A percentile compares a stretch with the other conserved stretches of the same genome.
phyloP scores from a whole-genome alignment of 2,888 invertebrate species.

The Nephrotoma appendiculata region DNA sequence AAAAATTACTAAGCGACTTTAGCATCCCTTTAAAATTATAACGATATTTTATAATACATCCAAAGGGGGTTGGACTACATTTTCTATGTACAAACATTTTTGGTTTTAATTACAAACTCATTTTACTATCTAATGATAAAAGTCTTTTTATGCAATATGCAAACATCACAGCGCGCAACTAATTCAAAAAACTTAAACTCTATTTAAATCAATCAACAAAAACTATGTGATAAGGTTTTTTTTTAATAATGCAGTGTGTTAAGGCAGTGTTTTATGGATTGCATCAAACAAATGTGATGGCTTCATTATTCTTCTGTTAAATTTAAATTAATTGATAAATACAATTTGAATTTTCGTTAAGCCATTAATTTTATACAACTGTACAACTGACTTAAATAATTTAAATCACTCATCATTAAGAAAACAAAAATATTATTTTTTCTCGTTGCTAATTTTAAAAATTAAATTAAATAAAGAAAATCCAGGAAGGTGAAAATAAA shows the following conservation, averaged over 20 bases:
- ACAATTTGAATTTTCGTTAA: neutral
- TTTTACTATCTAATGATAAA: neutral
- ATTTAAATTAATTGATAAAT: neutral
- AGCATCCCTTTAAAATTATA: neutral
- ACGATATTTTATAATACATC: neutral
- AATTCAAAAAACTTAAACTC: neutral
- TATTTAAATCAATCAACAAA: neutral
- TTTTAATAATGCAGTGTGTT: neutral
- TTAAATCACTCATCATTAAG: neutral
- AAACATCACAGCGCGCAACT: neutral
- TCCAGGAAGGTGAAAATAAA: too few species aligned
- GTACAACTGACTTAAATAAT: neutral
- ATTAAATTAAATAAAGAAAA: neutral
- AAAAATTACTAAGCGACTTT: neutral
- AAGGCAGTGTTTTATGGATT: neutral
- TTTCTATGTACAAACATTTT: neutral
- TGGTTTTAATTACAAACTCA: neutral
- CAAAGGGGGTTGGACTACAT: neutral
- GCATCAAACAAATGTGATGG: neutral
- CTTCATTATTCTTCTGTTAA: neutral
- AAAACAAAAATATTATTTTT: neutral
- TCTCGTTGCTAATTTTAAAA: neutral
- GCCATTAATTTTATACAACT: neutral
- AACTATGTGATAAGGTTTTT: neutral
- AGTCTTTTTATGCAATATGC: neutral